These are phyloP conservation scores for Armadillidium nasatum DNA, from an alignment of 1,140 invertebrate genomes.

Conservation along the genomic window DNA sequence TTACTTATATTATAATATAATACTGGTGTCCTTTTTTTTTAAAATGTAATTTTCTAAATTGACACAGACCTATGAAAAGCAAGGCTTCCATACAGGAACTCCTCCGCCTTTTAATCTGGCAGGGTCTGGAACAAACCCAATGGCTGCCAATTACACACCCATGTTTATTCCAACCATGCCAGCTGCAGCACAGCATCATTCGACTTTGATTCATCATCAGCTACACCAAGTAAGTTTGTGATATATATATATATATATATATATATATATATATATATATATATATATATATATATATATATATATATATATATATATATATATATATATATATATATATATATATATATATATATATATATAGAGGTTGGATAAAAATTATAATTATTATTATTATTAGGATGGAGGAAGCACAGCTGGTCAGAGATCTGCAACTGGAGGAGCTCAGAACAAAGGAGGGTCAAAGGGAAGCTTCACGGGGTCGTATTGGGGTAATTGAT, in stretches of 20 bases:
- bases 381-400: neutral
- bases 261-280: neutral
- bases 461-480: neutral
- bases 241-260: neutral
- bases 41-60: conserved; percentile 11
- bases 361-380: neutral
- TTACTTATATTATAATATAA: neutral
- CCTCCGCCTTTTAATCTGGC: conserved; percentile 72
- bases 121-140: conserved; percentile 65
- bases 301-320: neutral
- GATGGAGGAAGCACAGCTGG: neutral
- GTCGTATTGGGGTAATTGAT: neutral
- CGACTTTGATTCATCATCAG: conserved; percentile 61
- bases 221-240: conserved; percentile 60
- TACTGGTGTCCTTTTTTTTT: neutral
- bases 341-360: neutral
- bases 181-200: conserved; percentile 59
- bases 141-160: conserved; percentile 59
- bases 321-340: too few species aligned
- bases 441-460: neutral
- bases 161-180: conserved; percentile 70
- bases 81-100: conserved; percentile 74
- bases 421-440: neutral
- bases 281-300: neutral
- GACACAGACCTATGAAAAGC: conserved; percentile 75